Evolutionary conservation across 1,140 invertebrate species (phyloP).

Genomic region (Habropoda laboriosa): DNA sequence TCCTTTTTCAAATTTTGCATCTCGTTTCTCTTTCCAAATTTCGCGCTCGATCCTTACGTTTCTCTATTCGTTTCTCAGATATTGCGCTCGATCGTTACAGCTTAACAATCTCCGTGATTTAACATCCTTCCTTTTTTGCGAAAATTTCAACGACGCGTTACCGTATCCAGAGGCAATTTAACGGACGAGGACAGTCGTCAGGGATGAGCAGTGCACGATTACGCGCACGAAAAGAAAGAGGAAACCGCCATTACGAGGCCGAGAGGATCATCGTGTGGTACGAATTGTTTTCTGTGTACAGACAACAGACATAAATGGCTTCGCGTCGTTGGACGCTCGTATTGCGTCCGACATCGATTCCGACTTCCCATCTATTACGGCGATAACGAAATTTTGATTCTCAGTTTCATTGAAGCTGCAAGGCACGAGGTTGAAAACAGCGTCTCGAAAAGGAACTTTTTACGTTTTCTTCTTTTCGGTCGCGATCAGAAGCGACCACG

Average conservation of each 20-base stretch:
- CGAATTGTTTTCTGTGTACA: background rate
- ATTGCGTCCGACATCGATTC: background rate
- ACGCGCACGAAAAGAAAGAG: background rate
- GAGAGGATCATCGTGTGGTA: constrained; percentile 24
- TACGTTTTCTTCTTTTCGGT: constrained; percentile 27
- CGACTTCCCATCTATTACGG: background rate
- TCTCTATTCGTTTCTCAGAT: background rate
- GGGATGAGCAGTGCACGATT: background rate
- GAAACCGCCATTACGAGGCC: constrained; percentile 27
- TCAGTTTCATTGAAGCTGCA: constrained; percentile 74
- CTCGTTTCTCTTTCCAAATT: background rate
- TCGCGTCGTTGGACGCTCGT: constrained; percentile 5
- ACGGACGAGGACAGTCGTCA: background rate
- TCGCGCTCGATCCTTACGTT: background rate
- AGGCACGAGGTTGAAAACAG: constrained; percentile 79
- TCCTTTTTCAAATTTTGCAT: background rate
- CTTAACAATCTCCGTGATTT: too few relatives aligned
- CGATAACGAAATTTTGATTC: constrained; percentile 71
- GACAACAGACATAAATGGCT: constrained; percentile 19
- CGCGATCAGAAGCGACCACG: background rate
- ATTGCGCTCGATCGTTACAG: too few relatives aligned
- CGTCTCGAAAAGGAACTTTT: constrained; percentile 61
- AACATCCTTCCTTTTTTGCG: too few relatives aligned
- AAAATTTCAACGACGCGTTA: background rate
- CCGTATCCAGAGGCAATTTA: background rate